A percentile compares a stretch with the other conserved stretches of the same genome.
phyloP scores from a whole-genome alignment of 2,113 vertebrate species.

The Ciconia boyciana region DNA sequence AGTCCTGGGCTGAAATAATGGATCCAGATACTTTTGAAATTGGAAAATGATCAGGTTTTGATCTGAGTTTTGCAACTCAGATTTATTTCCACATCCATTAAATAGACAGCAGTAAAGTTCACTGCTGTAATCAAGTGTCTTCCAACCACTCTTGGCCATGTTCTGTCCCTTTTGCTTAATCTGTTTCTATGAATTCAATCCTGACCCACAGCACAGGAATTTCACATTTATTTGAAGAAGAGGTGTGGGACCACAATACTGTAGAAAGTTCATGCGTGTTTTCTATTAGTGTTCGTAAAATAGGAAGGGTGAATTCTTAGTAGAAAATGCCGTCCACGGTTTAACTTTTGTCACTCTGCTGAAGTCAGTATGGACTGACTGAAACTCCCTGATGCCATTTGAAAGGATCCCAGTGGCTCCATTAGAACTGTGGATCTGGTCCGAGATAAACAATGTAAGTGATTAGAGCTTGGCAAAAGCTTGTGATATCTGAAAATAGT shows the following conservation, averaged over 20 bases:
- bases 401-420: not conserved
- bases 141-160: rapidly evolving
- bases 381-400: not conserved
- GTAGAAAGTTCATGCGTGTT: not conserved
- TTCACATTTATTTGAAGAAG: not conserved
- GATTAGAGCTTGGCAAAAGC: not conserved
- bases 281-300: not conserved
- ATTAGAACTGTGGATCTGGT: not conserved
- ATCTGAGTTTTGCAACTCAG: not conserved
- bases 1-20: not conserved
- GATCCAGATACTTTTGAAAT: not conserved
- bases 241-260: not conserved
- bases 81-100: not conserved
- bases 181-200: not conserved
- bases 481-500: not conserved
- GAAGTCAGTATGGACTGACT: not conserved
- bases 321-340: not conserved
- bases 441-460: not conserved
- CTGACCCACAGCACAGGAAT: not conserved
- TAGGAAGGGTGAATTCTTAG: not conserved
- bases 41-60: not conserved
- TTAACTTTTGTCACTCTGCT: not conserved
- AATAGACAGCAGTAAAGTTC: not conserved
- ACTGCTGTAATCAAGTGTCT: not conserved
- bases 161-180: not conserved